Conservation (phyloP, 2,888 invertebrate genomes). For the Strigamia maritima region DNA sequence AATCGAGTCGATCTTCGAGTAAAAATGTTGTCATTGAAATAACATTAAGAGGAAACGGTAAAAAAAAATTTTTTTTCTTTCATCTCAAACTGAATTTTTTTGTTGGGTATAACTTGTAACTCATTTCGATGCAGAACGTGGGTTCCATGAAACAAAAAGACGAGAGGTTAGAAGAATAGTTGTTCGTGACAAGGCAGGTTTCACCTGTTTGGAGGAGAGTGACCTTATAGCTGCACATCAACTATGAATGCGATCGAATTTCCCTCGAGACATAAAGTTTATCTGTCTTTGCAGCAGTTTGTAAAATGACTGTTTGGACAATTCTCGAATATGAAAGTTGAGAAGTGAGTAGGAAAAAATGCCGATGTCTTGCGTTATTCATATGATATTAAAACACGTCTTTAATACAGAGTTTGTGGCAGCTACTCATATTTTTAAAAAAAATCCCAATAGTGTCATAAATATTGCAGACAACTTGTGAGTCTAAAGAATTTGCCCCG, state of each 20-base stretch:
- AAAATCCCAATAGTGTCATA: too few relatives aligned
- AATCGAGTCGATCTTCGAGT: background rate
- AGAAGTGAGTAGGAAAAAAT: background rate
- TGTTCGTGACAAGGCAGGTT: constrained; percentile 1
- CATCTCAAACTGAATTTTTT: too few relatives aligned
- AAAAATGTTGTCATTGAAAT: constrained; percentile 12
- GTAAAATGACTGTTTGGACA: constrained; percentile 30
- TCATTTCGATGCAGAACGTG: constrained; percentile 34
- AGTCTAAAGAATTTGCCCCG: too few relatives aligned
- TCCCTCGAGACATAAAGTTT: constrained; percentile 32
- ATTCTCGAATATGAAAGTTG: constrained; percentile 17
- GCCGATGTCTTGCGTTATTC: background rate
- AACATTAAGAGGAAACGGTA: background rate
- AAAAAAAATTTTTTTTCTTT: background rate
- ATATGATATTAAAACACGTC: background rate
- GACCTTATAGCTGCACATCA: constrained; percentile 24
- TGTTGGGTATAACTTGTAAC: background rate
- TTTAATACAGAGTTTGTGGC: background rate
- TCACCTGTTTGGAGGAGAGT: constrained; percentile 28
- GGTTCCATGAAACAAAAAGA: constrained; percentile 25
- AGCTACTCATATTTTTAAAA: too few relatives aligned
- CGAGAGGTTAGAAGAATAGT: background rate
- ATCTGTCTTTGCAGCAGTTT: constrained; percentile 22
- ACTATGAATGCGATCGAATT: constrained; percentile 26
- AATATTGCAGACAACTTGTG: too few relatives aligned